phyloP scores from a whole-genome alignment of 2,797 vertebrate genomes.

The Peromyscus attwateri region DNA sequence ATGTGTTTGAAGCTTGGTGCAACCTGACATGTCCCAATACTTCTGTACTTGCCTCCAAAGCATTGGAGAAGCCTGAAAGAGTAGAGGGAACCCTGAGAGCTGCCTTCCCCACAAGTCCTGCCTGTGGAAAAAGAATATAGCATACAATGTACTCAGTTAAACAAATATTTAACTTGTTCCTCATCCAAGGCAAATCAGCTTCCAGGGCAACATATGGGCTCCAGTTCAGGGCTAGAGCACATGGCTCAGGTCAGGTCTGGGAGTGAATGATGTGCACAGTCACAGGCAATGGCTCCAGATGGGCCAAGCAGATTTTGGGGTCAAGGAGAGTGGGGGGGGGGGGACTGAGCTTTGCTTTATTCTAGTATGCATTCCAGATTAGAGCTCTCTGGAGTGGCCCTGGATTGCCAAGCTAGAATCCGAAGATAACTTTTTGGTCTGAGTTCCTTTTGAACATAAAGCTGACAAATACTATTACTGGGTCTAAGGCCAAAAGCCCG shows the following conservation, averaged over 20 bases:
- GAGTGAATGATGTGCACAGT: conserved; percentile 12
- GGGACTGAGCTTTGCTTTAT: background rate
- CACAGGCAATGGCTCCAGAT: background rate
- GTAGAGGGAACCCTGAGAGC: background rate
- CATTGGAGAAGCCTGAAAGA: conserved; percentile 33
- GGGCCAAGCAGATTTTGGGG: background rate
- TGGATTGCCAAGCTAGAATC: background rate
- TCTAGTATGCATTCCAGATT: background rate
- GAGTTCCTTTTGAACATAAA: background rate
- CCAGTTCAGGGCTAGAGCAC: conserved; percentile 53
- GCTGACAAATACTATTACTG: background rate
- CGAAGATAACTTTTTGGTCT: background rate
- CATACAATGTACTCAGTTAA: conserved; percentile 77
- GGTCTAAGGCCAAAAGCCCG: background rate
- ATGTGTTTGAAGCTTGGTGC: conserved; percentile 9
- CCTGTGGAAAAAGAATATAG: conserved; percentile 37
- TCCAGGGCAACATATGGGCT: conserved; percentile 71
- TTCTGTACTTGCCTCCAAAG: background rate
- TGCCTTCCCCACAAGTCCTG: conserved; percentile 4
- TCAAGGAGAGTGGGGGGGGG: background rate
- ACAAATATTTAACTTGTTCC: conserved; percentile 82
- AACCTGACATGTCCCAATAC: background rate
- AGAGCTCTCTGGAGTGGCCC: background rate
- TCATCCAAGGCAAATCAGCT: conserved; percentile 77
- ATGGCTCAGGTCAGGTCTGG: background rate